Conservation (phyloP, 2,888 invertebrate species). For the Muschampia plurimacula region DNA sequence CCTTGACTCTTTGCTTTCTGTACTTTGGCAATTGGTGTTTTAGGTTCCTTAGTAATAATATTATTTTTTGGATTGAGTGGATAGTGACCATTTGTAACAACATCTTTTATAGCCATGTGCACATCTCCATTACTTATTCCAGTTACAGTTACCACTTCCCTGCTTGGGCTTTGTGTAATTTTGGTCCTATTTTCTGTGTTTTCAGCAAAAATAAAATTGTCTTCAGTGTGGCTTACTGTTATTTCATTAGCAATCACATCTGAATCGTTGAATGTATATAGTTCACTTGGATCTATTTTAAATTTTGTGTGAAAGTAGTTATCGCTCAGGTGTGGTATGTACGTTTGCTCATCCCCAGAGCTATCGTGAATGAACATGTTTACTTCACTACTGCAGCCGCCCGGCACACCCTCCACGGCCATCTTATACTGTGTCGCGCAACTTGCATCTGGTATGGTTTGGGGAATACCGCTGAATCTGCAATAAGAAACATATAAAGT, state of each 20-base stretch:
- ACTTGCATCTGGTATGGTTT: slow-evolving; percentile 81
- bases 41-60: slow-evolving; percentile 57
- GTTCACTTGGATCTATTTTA: slow-evolving; percentile 82
- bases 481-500: slow-evolving; percentile 34
- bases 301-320: slow-evolving; percentile 79
- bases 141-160: slow-evolving; percentile 65
- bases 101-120: slow-evolving; percentile 59
- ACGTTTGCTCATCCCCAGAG: slow-evolving; percentile 75
- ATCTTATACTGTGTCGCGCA: slow-evolving; percentile 83
- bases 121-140: slow-evolving; percentile 70
- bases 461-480: slow-evolving; percentile 83
- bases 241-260: slow-evolving; percentile 81
- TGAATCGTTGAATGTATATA: slow-evolving; percentile 82
- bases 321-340: slow-evolving; percentile 76
- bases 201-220: slow-evolving; percentile 72
- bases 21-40: slow-evolving; percentile 69
- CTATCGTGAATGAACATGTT: slow-evolving; percentile 78
- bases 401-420: slow-evolving; percentile 78
- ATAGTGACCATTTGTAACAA: slow-evolving; percentile 72
- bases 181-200: slow-evolving; percentile 66
- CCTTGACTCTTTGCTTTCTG: slow-evolving; percentile 64
- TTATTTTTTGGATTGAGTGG: slow-evolving; percentile 50
- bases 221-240: slow-evolving; percentile 81
- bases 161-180: slow-evolving; percentile 65
- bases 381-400: slow-evolving; percentile 70